Evolutionary conservation across 2,113 vertebrate species (phyloP).

Genomic region (Nymphicus hollandicus): DNA sequence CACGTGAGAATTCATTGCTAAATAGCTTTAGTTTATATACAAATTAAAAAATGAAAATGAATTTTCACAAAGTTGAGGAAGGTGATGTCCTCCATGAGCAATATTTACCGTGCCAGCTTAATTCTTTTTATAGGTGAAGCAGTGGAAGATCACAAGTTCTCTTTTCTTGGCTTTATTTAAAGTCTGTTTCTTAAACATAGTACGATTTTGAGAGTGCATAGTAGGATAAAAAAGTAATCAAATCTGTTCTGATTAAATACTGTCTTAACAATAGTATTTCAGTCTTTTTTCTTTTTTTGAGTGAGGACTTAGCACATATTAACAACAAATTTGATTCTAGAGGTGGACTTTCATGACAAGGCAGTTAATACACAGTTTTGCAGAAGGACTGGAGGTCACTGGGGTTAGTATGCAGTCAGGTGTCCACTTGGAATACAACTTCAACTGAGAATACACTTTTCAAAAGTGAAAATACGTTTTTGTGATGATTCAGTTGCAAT

Average conservation of each 20-base stretch:
- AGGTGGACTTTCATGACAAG: background rate
- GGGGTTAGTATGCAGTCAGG: background rate
- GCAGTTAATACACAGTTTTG: background rate
- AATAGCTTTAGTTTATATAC: background rate
- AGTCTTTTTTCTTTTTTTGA: background rate
- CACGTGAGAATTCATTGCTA: background rate
- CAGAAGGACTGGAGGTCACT: background rate
- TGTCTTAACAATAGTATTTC: background rate
- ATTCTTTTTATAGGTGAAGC: background rate
- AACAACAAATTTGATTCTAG: background rate
- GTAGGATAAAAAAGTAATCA: background rate
- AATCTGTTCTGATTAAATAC: background rate
- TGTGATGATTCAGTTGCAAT: background rate
- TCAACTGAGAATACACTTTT: background rate
- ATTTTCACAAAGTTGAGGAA: background rate
- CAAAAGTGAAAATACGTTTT: background rate
- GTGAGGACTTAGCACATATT: background rate
- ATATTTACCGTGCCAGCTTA: background rate
- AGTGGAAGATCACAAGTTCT: background rate
- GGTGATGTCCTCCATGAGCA: background rate
- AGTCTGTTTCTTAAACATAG: background rate
- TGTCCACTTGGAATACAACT: background rate
- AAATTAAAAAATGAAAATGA: background rate
- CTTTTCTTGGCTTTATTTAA: background rate
- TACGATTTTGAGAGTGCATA: background rate